Percentiles rank a stretch among this genome's conserved stretches.
These are phyloP conservation scores for Drosophila hawaiiensis DNA, from an alignment of 2,888 invertebrate species.

Conservation along the genomic window DNA sequence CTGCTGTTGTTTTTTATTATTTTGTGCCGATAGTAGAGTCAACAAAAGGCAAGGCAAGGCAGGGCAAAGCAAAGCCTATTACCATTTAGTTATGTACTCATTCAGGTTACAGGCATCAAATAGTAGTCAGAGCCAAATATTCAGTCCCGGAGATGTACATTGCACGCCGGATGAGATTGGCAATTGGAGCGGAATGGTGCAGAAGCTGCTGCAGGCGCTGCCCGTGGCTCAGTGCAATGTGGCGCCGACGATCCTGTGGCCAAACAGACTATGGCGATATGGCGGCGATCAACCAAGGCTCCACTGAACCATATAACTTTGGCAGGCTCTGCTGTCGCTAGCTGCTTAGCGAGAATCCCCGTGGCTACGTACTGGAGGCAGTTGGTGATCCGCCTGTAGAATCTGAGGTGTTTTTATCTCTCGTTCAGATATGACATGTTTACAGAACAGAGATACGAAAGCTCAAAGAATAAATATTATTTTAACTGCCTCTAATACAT, in stretches of 20 bases:
- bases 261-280: conserved; percentile 85
- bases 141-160: conserved; percentile 38
- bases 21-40: background rate
- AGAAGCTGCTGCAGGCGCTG: conserved; percentile 87
- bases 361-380: conserved; percentile 86
- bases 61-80: background rate
- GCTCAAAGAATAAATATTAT: background rate
- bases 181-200: conserved; percentile 85
- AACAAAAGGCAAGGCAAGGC: background rate
- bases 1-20: background rate
- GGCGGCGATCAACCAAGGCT: conserved; percentile 27
- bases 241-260: conserved; percentile 86
- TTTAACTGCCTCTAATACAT: background rate
- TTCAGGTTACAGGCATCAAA: conserved; percentile 26
- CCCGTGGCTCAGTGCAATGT: conserved; percentile 88
- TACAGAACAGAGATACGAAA: background rate
- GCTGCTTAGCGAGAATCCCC: conserved; percentile 85
- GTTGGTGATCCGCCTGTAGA: conserved; percentile 86
- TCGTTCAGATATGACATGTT: background rate
- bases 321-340: conserved; percentile 86
- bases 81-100: background rate
- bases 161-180: conserved; percentile 75
- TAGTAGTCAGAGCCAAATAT: background rate
- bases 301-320: conserved; percentile 83
- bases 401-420: conserved; percentile 67